Evolutionary conservation across 2,113 vertebrate species (phyloP), one percentile per base, ranked within the genome.

Genomic region (Triplophysa siluroides): DNA sequence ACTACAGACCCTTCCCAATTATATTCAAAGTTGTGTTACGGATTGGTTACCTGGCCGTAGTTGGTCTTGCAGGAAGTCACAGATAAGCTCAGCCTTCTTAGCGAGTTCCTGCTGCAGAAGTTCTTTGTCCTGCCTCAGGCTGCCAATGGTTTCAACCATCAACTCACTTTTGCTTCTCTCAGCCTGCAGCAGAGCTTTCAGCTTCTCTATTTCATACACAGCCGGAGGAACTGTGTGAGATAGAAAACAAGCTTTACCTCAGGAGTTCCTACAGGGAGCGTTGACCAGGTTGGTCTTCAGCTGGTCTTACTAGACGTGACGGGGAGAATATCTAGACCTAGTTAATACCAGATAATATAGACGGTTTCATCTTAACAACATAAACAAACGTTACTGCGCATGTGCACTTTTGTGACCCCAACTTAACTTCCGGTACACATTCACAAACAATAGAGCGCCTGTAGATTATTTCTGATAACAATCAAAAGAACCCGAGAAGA

Each of bases 61-160:
- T 60, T 89, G 89, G 60, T 91, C 90, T 72, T 89, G 89, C 26
- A 91, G 89, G 79, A 91, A 90, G 79, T 90, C 90, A 14, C 88
- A 90, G 83, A 91, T 90, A 75, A 91, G 87, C 16, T 90, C 87
- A 0, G 89, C 88, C 64, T 91, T 91, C 75, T 89, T 90, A 5
- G 87, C 85, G 78, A 91, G 82, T 75, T 91, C 89, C 1, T 89
- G 82, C 56, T 91, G 89, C 58, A 91, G 89, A 76, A 91, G 83
- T 76, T 89, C 86, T 73, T 91, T 90, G 81, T 91, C 90, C 84
- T 90, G 90, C 63, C 86, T 90, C 63, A 91, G 83, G 26, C 85
- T 80, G 70, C 78, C 86, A 85, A 91, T 86, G 68, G 86, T 89
- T 69, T 90, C 88, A 6, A 74, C 83, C 85, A 91, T 78, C 84